A percentile compares a stretch with the other conserved stretches of the same genome.
phyloP scores from a whole-genome alignment of 2,888 invertebrate species.

The Vanessa cardui region DNA sequence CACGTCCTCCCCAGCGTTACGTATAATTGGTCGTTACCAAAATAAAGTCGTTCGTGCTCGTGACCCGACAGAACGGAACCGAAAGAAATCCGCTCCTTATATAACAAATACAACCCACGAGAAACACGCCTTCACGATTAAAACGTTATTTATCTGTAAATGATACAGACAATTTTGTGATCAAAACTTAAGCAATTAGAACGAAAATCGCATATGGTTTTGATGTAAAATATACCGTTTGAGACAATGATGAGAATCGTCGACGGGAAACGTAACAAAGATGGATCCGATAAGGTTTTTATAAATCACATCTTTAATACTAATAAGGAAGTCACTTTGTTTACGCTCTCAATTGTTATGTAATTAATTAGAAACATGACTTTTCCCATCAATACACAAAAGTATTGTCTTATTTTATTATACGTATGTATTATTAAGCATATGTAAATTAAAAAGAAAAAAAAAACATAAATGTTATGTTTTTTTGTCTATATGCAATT shows the following conservation, averaged over 20 bases:
- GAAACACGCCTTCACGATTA: conserved; percentile 11
- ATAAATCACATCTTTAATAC: neutral
- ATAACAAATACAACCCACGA: conserved; percentile 22
- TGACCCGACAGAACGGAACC: conserved; percentile 26
- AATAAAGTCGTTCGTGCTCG: conserved; percentile 19
- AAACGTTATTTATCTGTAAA: conserved; percentile 7
- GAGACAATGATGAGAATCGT: conserved; percentile 26
- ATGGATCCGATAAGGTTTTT: conserved; percentile 22
- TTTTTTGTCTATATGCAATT: too few species aligned
- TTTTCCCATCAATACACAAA: neutral
- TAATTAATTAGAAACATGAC: neutral
- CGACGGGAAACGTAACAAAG: conserved; percentile 17
- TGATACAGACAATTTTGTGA: neutral
- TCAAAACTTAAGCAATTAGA: neutral
- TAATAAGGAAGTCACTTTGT: conserved; percentile 13
- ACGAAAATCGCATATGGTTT: neutral
- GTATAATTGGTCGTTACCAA: conserved; percentile 25
- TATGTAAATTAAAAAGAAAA: too few species aligned
- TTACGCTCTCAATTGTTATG: neutral
- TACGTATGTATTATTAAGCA: too few species aligned
- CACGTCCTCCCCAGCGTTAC: conserved; percentile 22
- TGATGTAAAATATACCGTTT: neutral
- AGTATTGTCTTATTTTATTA: too few species aligned
- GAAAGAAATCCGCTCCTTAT: conserved; percentile 23
- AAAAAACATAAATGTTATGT: too few species aligned